Base-by-base conservation (phyloP, 1,140 invertebrate genomes). In the Drosophila leontia region DNA sequence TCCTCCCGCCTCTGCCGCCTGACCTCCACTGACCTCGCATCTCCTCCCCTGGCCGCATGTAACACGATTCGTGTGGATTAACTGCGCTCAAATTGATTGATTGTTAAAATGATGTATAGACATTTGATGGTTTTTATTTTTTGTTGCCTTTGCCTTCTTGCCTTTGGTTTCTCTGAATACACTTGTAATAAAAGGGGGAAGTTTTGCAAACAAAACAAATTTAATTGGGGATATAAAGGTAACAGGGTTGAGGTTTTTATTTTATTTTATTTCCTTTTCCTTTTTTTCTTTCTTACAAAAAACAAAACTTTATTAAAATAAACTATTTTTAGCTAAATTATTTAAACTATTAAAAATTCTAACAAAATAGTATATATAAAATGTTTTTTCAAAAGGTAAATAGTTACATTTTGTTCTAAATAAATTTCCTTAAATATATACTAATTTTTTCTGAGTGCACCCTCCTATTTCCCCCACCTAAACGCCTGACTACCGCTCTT, bases 41-140 rank as follows among this genome's bases (percentile, higher is more conserved):
- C 45, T 17, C 45, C 58, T 9, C 48, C 23, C 48, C 34, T 61
- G 65, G 77, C 57, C 74, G 59, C 82, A 86, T 87, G 85, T 90
- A 90, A 88, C 85, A 88, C 71, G 84, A 84, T 88, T 90, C 85
- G 65, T 72, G 74, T 82, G 85, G 84, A 88, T 88, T 88, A 88
- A 88, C 76, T 85, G 75, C 80, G 85, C 85, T 90, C 80, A 85
- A 85, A 75, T 88, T 88, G 84, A 88, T 88, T 88, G 84, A 88
- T 88, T 88, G 84, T 76, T 88, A 71, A 90, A 88, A 88, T 88
- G 84, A 88, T 88, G 85, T 90, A 88, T 88, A 51, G 81, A 78
- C 84, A 84, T 90, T 90, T 75, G 67, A 90, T 78, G 68, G 57
- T 58, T 84, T 80, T 83, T 87, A 1, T 75, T 82, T 63, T 87